These are phyloP conservation scores for Metellina segmentata DNA, from an alignment of 2,888 invertebrate genomes.

Conservation along the genomic window DNA sequence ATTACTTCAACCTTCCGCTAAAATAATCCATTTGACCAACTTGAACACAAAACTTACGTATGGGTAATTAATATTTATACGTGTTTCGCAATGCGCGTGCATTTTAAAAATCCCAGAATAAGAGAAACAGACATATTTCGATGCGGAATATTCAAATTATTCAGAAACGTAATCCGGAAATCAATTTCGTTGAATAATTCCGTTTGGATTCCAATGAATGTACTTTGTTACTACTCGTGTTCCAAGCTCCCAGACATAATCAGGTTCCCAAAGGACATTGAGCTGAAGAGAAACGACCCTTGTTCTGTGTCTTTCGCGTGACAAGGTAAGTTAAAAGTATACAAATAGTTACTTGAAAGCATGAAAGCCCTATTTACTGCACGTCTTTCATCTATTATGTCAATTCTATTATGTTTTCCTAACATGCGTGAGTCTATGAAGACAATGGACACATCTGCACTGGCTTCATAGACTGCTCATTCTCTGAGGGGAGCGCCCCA, in stretches of 20 bases:
- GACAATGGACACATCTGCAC: slow-evolving; percentile 42
- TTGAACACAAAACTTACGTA: neutral
- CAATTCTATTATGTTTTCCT: slow-evolving; percentile 48
- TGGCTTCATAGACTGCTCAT: neutral
- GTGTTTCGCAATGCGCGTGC: neutral
- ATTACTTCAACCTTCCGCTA: neutral
- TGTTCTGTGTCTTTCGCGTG: slow-evolving; percentile 23
- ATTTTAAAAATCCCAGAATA: neutral
- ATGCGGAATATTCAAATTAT: neutral
- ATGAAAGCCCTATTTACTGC: slow-evolving; percentile 41
- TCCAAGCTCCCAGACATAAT: neutral
- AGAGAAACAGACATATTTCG: too few species aligned
- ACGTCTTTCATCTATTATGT: slow-evolving; percentile 50
- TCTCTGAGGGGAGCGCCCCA: neutral
- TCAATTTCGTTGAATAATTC: neutral
- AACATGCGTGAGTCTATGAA: slow-evolving; percentile 23
- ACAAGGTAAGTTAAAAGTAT: slow-evolving; percentile 40
- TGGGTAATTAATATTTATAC: neutral
- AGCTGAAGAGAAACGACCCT: neutral
- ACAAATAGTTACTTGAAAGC: slow-evolving; percentile 62
- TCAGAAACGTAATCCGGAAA: neutral
- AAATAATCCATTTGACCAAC: neutral
- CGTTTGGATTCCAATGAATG: neutral
- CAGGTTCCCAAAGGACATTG: neutral
- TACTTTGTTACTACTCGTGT: neutral